Percentiles rank a stretch among this genome's conserved stretches.
phyloP scores from a whole-genome alignment of 2,888 invertebrate species.

The Epirrhoe alternata region DNA sequence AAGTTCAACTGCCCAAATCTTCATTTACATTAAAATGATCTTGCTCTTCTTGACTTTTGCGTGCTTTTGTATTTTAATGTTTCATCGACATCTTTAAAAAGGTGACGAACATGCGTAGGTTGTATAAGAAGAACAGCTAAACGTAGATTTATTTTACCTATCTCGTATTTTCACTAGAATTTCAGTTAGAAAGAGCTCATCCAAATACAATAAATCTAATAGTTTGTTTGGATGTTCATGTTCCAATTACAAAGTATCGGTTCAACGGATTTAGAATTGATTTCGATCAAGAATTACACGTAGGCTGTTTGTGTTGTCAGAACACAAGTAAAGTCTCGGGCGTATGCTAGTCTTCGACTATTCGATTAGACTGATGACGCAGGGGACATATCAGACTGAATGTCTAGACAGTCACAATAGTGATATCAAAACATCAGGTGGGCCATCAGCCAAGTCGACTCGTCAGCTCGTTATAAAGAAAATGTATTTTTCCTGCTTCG shows the following conservation, averaged over 20 bases:
- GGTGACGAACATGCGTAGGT: conserved; percentile 19
- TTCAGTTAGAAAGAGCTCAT: neutral
- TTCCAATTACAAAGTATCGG: neutral
- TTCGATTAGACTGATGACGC: conserved; percentile 16
- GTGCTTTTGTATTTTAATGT: no score
- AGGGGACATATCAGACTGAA: conserved; percentile 25
- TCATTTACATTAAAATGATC: no score
- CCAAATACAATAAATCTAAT: neutral
- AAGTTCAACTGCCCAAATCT: no score
- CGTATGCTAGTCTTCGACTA: neutral
- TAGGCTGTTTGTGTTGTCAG: no score
- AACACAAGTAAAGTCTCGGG: no score
- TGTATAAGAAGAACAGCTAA: neutral
- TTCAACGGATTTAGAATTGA: neutral
- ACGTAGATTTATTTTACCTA: conserved; percentile 1
- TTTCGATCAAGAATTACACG: no score
- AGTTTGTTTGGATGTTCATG: neutral
- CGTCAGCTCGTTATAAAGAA: conserved; percentile 14
- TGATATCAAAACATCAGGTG: conserved; percentile 33
- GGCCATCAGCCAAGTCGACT: conserved; percentile 34
- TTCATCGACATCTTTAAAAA: neutral
- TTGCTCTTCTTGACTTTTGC: no score
- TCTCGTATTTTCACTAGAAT: neutral
- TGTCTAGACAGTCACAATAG: conserved; percentile 32
- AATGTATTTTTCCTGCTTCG: conserved; percentile 29